Conservation (phyloP, 2,113 vertebrate species). For the Candoia aspera region DNA sequence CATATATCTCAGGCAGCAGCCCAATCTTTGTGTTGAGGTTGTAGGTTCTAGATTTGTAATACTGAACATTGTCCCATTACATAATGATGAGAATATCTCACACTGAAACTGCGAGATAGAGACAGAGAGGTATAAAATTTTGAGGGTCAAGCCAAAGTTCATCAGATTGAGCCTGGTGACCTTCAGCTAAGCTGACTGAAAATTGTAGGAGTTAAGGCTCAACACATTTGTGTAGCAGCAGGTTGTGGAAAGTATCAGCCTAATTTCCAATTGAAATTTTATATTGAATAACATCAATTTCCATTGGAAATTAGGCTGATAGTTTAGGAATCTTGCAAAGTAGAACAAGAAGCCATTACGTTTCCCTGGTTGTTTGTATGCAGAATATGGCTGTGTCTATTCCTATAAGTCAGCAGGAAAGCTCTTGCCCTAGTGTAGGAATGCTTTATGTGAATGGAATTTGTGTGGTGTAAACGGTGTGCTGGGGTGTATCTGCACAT, state of each 20-base stretch:
- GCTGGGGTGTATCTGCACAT: neutral
- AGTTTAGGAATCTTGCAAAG: neutral
- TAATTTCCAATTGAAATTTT: too few species aligned
- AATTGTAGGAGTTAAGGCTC: too few species aligned
- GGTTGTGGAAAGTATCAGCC: too few species aligned
- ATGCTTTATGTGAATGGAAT: neutral
- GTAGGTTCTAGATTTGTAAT: neutral
- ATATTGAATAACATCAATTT: neutral
- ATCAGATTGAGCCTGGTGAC: too few species aligned
- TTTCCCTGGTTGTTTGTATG: neutral
- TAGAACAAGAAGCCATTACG: neutral
- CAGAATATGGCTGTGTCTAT: neutral
- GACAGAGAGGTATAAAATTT: too few species aligned
- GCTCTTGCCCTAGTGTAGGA: neutral
- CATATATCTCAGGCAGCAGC: too few species aligned
- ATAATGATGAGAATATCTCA: too few species aligned
- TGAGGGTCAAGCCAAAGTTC: too few species aligned
- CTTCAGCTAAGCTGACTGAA: too few species aligned
- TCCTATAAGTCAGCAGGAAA: too few species aligned
- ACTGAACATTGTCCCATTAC: neutral
- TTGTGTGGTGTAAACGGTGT: neutral
- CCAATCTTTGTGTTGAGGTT: neutral
- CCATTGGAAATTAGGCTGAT: neutral
- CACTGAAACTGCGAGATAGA: too few species aligned
- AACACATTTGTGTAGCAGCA: too few species aligned